Base-by-base conservation (phyloP, 2,113 vertebrate genomes). In the Microcebus jonahi region DNA sequence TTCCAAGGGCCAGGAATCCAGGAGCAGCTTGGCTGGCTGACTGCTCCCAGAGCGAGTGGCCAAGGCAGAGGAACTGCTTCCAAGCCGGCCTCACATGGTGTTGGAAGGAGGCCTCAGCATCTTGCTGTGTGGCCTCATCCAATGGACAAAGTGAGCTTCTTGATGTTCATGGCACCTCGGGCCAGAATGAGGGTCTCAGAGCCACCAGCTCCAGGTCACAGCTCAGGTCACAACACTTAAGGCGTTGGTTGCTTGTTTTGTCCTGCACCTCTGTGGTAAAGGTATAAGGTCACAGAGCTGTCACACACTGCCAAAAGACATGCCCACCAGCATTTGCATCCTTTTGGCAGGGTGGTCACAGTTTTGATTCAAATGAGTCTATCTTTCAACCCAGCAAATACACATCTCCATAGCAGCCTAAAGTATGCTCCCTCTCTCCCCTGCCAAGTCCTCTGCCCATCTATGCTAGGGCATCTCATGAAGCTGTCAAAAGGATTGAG, bases 1-100 rank as follows among this genome's bases (percentile, higher is more conserved):
- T 90, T 94, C 84, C 39, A 57, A 92, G 73, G 34, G 39, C 23
- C 57, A 55, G 59, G 73, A 77, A 71, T 85, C 36, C n/a, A 79
- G n/a, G 25, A 61, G 48, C 55, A 48, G n/a, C 20, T 39, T 53
- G 42, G 29, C n/a, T 27, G 6, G n/a, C 53, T 65, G 45, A 70
- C 79, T 84, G 70, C 21, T 34, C 20, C 76, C 48, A 82, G 23
- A 57, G 34, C 0, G 8, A 48, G 25, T 12, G 75, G 50, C 10
- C 45, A 0, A 5, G 25, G 4, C 29, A 8, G 42, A 48, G 15
- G 42, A 48, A 50, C 45, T 45, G 9, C 42, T 84, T 93, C 61
- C 42, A 18, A 15, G 79, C 1, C 3, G 50, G 45, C 8, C 61
- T 23, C 57, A 55, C 93, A 21, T 6, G n/a, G 91, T 53, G 3